Base-by-base conservation (phyloP, 1,140 invertebrate species). In the Aricia agestis region DNA sequence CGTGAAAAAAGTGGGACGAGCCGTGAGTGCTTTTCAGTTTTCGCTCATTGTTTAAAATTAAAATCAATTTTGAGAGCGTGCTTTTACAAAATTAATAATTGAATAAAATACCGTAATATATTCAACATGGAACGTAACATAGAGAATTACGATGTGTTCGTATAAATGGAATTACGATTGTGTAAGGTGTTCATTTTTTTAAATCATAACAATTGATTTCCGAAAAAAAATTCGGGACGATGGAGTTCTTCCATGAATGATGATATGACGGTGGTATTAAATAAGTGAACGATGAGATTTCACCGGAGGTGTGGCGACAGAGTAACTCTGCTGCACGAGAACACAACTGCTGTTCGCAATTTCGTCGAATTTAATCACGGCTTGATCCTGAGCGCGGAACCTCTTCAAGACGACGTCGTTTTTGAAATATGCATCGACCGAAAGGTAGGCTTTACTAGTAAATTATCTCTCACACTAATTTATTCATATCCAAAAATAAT, bases 351-450 rank as follows among this genome's bases (percentile, higher is more conserved):
- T 9, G 93, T 95, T 69, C 93, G 97, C 82, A 96, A 95, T 84
- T 94, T 95, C 76, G 93, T 94, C 67, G 94, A 95, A 82, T 98
- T 97, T 82, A 97, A 98, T 92, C 87, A 91, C 68, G 88, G 88
- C 15, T 78, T 90, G 45, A 88, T 98, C n/a, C 94, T 98, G 72
- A 97, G 96, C 81, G 94, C 94, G 17, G 95, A 96, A 79, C 96
- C 97, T 10, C 90, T 98, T 6, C 92, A 93, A 76, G 96, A 97
- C 84, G 96, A 98, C 92, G 93, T 96, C 76, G 90, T 98, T 58
- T 98, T 98, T 89, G 96, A 98, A 94, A 95, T 98, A 71, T 94
- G 94, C 78, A 97, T 98, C 79, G 97, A 98, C 80, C 96, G 95
- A 90, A 98, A 97, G 95, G 97, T 97, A 89, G 82, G 81, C 58